phyloP scores from a whole-genome alignment of 2,888 invertebrate species.

The Incurvaria masculella region DNA sequence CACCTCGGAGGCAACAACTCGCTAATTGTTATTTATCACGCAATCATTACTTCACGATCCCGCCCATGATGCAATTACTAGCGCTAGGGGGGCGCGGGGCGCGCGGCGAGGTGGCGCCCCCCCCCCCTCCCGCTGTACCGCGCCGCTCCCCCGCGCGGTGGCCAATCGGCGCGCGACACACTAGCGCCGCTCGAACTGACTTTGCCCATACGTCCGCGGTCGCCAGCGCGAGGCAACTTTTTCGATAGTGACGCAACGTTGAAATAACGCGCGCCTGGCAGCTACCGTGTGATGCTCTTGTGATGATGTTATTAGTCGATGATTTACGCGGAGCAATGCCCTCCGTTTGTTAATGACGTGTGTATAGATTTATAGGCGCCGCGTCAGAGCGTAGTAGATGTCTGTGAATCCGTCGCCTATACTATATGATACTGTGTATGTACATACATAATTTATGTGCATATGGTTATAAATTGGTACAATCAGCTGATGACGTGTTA shows the following conservation, averaged over 20 bases:
- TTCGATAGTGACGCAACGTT: neutral
- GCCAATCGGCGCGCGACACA: constrained; percentile 38
- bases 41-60: constrained; percentile 12
- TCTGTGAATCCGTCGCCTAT: too few relatives aligned
- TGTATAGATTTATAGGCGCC: too few relatives aligned
- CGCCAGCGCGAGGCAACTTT: neutral
- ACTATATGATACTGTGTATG: too few relatives aligned
- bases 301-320: too few relatives aligned
- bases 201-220: constrained; percentile 46
- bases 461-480: too few relatives aligned
- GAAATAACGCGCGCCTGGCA: too few relatives aligned
- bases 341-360: neutral
- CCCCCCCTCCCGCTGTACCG: constrained; percentile 37
- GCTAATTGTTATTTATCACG: neutral
- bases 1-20: too few relatives aligned
- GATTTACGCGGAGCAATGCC: neutral
- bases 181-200: constrained; percentile 36
- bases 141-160: constrained; percentile 39
- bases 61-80: constrained; percentile 52
- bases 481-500: too few relatives aligned
- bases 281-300: too few relatives aligned
- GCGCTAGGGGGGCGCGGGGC: constrained; percentile 32
- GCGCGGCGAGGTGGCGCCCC: constrained; percentile 37
- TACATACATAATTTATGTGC: too few relatives aligned
- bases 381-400: too few relatives aligned